phyloP scores from a whole-genome alignment of 1,140 invertebrate species.

The Plodia interpunctella region DNA sequence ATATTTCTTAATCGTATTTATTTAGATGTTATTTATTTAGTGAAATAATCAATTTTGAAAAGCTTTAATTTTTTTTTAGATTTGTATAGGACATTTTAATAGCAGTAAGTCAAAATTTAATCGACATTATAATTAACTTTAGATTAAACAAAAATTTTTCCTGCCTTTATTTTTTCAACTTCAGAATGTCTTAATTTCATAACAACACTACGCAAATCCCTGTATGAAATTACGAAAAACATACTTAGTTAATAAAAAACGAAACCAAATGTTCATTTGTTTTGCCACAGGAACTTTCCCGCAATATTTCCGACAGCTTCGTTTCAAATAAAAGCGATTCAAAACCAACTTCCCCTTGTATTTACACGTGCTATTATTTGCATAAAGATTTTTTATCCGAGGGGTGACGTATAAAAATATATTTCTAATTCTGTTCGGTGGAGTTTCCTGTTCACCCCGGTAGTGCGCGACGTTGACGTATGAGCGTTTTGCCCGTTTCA shows the following conservation, averaged over 20 bases:
- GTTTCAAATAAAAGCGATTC: slow-evolving; percentile 3
- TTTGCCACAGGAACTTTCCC: background rate
- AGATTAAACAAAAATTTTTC: no score
- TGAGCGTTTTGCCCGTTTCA: slow-evolving; percentile 47
- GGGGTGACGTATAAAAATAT: slow-evolving; percentile 67
- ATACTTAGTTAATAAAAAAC: background rate
- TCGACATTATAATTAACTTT: no score
- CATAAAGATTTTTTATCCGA: slow-evolving; percentile 64
- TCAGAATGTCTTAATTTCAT: no score
- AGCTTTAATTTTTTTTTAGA: no score
- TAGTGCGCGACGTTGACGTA: slow-evolving; percentile 55
- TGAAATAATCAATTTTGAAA: background rate
- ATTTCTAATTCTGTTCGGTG: slow-evolving; percentile 68
- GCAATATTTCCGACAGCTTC: background rate
- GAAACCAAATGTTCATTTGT: background rate
- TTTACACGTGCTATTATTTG: slow-evolving; percentile 72
- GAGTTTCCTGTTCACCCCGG: slow-evolving; percentile 50
- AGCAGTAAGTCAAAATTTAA: no score
- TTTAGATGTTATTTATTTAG: no score
- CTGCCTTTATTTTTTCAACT: no score
- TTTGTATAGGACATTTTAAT: no score
- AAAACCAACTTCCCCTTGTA: slow-evolving; percentile 35
- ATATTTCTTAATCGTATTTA: no score
- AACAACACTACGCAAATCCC: no score
- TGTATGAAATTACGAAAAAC: no score